Evolutionary conservation across 2,113 vertebrate species (phyloP).

Genomic region (Pseudorectes ferrugineus): DNA sequence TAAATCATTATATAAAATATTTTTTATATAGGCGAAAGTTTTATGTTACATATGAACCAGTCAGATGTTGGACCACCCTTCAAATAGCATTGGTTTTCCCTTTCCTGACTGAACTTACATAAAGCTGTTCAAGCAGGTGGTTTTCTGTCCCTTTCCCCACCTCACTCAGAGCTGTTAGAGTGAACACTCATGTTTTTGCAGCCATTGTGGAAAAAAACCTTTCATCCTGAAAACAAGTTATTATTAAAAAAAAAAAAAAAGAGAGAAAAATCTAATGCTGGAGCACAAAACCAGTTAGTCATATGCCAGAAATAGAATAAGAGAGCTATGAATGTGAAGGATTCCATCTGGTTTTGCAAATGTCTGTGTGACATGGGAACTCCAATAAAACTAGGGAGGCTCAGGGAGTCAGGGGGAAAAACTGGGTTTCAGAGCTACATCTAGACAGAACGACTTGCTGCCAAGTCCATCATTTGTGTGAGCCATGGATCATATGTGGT

Average conservation of each 20-base stretch:
- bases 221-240: not conserved
- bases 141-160: slow-evolving; percentile 6
- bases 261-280: not conserved
- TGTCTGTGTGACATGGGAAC: not conserved
- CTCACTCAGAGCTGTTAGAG: not conserved
- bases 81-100: slow-evolving; percentile 2
- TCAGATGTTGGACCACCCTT: slow-evolving; percentile 37
- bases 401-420: not conserved
- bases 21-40: slow-evolving; percentile 18
- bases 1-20: slow-evolving; percentile 54
- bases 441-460: not conserved
- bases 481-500: not conserved
- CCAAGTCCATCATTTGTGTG: not conserved
- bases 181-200: not conserved
- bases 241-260: not conserved
- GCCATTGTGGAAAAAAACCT: not conserved
- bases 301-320: not conserved
- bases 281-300: not conserved
- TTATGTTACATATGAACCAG: slow-evolving; percentile 29
- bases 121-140: slow-evolving; percentile 30
- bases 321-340: not conserved
- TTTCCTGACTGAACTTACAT: slow-evolving; percentile 2
- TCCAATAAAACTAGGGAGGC: not conserved
- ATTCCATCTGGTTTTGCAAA: slow-evolving; percentile 1
- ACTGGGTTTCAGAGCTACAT: not conserved